These are phyloP conservation scores for Atethmia centrago DNA, from an alignment of 2,888 invertebrate genomes.

Conservation along the genomic window DNA sequence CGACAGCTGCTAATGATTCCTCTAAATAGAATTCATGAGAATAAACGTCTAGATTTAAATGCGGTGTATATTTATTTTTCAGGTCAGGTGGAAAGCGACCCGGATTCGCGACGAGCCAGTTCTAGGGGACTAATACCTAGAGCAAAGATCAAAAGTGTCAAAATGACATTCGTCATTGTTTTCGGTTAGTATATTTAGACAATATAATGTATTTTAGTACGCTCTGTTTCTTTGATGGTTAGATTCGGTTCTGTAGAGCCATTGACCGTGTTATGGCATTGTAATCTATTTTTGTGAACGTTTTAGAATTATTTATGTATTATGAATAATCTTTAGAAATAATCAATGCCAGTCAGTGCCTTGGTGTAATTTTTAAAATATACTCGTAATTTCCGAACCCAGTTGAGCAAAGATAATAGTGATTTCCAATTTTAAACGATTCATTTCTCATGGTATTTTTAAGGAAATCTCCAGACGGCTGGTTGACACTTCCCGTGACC, in stretches of 20 bases:
- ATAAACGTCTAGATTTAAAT: slow-evolving; percentile 49
- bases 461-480: too few relatives aligned
- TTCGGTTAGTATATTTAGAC: slow-evolving; percentile 92
- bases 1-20: slow-evolving; percentile 61
- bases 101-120: slow-evolving; percentile 94
- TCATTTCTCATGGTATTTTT: too few relatives aligned
- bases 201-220: slow-evolving; percentile 41
- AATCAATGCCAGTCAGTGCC: not conserved
- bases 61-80: slow-evolving; percentile 65
- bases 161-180: slow-evolving; percentile 99
- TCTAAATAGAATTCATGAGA: slow-evolving; percentile 55
- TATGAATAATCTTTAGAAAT: slow-evolving; percentile 16
- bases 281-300: slow-evolving; percentile 21
- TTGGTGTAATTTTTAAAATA: too few relatives aligned
- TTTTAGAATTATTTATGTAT: slow-evolving; percentile 9
- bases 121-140: slow-evolving; percentile 97
- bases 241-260: not conserved
- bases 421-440: not conserved
- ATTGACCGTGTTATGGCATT: slow-evolving; percentile 32
- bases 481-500: too few relatives aligned
- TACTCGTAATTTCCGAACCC: not conserved
- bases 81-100: slow-evolving; percentile 88
- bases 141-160: slow-evolving; percentile 99
- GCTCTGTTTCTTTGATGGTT: slow-evolving; percentile 35
- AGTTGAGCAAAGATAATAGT: not conserved